Evolutionary conservation across 2,888 invertebrate genomes (phyloP).

Genomic region (Leptinotarsa peninsularis): DNA sequence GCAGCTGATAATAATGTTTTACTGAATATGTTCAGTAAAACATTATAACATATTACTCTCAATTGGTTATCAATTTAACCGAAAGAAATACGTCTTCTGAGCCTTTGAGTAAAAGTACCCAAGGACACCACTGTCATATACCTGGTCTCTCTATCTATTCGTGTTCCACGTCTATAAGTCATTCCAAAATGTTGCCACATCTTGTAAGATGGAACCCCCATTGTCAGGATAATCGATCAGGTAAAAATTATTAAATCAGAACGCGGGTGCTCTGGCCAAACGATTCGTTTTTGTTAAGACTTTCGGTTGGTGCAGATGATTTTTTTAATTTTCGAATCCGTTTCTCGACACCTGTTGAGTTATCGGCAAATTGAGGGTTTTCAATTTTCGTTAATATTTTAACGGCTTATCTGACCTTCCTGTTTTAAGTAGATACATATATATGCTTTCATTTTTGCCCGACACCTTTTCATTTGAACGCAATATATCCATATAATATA

Average conservation of each 20-base stretch:
- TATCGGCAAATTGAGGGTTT: neutral
- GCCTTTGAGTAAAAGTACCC: neutral
- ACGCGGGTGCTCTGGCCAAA: conserved; percentile 8
- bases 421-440: neutral
- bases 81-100: no score
- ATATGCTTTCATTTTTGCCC: no score
- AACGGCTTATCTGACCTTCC: no score
- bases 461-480: no score
- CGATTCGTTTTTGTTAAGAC: neutral
- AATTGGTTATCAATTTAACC: no score
- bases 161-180: conserved; percentile 14
- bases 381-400: no score
- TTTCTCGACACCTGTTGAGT: neutral
- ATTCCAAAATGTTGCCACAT: conserved; percentile 19
- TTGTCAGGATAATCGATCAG: conserved; percentile 1
- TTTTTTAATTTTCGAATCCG: neutral
- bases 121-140: neutral
- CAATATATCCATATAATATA: no score
- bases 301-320: neutral
- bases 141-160: neutral
- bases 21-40: no score
- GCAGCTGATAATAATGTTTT: no score
- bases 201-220: conserved; percentile 12
- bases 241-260: conserved; percentile 7
- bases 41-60: no score